These are phyloP conservation scores for Xiphophorus maculatus DNA, from an alignment of 2,113 vertebrate genomes.

Conservation along the genomic window DNA sequence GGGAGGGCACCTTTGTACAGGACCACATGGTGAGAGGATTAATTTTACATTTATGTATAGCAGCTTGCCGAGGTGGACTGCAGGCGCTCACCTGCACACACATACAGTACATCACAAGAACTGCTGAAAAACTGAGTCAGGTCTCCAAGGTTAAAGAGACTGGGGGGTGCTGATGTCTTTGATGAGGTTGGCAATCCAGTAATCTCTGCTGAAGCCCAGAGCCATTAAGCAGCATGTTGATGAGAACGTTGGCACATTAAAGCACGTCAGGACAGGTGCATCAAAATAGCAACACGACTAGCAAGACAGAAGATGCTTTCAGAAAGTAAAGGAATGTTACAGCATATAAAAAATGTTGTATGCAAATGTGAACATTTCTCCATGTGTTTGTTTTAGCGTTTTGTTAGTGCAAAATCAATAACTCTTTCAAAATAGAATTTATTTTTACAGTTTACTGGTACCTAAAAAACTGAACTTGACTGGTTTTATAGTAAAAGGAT, in stretches of 20 bases:
- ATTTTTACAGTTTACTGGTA: background rate
- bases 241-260: slow-evolving; percentile 43
- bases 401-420: background rate
- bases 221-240: slow-evolving; percentile 62
- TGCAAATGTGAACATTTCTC: background rate
- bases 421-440: background rate
- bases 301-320: background rate
- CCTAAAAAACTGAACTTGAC: background rate
- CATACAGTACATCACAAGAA: slow-evolving; percentile 43
- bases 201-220: slow-evolving; percentile 55
- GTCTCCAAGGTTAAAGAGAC: slow-evolving; percentile 70
- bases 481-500: background rate
- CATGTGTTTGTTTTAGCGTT: too few species aligned
- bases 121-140: slow-evolving; percentile 63
- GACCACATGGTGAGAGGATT: slow-evolving; percentile 40
- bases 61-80: slow-evolving; percentile 41
- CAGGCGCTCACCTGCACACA: slow-evolving; percentile 13
- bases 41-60: slow-evolving; percentile 60
- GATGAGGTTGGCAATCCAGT: slow-evolving; percentile 69
- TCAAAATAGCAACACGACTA: slow-evolving; percentile 23
- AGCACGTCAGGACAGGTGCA: slow-evolving; percentile 32
- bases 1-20: slow-evolving; percentile 26
- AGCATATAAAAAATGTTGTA: background rate
- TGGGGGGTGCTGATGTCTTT: slow-evolving; percentile 63
- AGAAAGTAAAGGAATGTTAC: background rate